Base-by-base conservation (phyloP, 2,797 vertebrate species). In the Myotis vivesi region DNA sequence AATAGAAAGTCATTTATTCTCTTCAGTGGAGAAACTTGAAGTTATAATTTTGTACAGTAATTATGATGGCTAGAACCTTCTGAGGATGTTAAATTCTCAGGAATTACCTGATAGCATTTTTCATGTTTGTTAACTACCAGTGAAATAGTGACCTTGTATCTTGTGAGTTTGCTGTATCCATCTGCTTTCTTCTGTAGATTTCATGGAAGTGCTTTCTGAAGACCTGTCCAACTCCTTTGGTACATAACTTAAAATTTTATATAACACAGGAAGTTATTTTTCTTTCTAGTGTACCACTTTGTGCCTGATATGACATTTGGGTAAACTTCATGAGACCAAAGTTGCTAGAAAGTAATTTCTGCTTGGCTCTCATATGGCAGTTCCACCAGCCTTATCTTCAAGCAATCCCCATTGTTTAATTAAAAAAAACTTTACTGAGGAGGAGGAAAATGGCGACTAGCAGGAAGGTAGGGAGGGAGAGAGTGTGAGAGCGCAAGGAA, bases 1-100 rank as follows among this genome's bases (percentile, higher is more conserved):
- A 68, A 8, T 82, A 88, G 64, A 93, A 95, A 59, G 25, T 86
- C 71, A 87, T 81, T 66, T 90, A 92, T 71, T 94, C 15, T 89
- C 30, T n/a, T 68, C 44, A 91, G 44, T 53, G 49, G 16, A 69
- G 23, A 82, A 83, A 46, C 28, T 72, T 57, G 46, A 89, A 44
- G 10, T 38, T 89, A 20, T 22, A 36, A 8, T 91, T 93, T 6
- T 44, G 83, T 81, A 64, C 0, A n/a, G 3, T 11, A 46, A 0
- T 87, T 88, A 72, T 62, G 49, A 25, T 86, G 28, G 33, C 53
- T 79, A 81, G 75, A 69, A 28, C 36, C 15, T 79, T 96, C 64
- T 87, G 49, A 94, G 80, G 3, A 22, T 89, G 11, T 80, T 94
- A 38, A 85, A 76, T 71, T 87, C 5, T 64, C 13, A 84, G 64